Conservation (phyloP, 2,113 vertebrate genomes). For the Cynopterus brachyotis region DNA sequence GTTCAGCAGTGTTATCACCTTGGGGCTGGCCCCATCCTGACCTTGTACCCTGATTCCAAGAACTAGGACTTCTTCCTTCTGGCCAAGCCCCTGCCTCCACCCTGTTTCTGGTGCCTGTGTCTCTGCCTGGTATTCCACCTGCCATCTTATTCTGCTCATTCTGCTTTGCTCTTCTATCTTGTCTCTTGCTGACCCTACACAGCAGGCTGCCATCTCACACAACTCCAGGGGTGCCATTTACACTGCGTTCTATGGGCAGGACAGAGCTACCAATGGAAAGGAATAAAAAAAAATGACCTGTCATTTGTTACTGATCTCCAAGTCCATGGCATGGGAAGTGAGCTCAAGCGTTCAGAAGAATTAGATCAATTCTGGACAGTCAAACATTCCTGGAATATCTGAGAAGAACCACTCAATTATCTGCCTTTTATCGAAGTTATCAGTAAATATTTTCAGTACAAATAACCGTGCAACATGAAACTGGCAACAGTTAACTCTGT, state of each 20-base stretch:
- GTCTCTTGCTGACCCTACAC: not conserved
- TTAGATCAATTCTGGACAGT: not conserved
- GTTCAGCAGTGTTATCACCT: too few relatives aligned
- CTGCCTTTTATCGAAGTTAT: not conserved
- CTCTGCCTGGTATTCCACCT: not conserved
- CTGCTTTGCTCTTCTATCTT: not conserved
- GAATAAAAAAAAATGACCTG: not conserved
- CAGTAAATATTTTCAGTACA: not conserved
- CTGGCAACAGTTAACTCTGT: not conserved
- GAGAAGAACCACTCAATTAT: not conserved
- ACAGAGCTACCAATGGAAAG: not conserved
- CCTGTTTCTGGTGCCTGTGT: not conserved
- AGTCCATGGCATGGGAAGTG: too few relatives aligned
- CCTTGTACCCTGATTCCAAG: not conserved
- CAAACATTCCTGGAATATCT: not conserved
- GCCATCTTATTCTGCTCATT: not conserved
- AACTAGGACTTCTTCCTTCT: not conserved
- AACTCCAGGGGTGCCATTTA: not conserved
- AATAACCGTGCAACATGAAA: not conserved
- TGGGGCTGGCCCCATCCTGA: not conserved
- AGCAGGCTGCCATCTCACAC: too few relatives aligned
- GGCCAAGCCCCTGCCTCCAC: not conserved
- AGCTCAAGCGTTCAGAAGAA: not conserved
- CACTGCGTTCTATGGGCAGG: fast-evolving
- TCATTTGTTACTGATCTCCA: not conserved